Evolutionary conservation across 1,140 invertebrate genomes (phyloP).

Genomic region (Babylonia areolata): DNA sequence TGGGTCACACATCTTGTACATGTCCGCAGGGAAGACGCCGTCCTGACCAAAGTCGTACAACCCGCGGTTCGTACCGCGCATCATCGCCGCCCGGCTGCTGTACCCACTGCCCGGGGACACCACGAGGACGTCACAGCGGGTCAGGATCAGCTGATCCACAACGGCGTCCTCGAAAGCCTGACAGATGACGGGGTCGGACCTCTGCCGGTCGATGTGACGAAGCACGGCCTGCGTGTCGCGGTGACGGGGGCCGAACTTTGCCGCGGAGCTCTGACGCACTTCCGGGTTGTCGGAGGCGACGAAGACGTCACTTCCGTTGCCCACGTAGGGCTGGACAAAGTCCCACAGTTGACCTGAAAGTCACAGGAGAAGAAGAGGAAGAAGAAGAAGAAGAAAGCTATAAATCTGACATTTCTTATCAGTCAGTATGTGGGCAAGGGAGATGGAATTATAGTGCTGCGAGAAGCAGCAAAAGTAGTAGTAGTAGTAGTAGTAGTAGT

Average conservation of each 20-base stretch:
- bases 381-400: too few relatives aligned
- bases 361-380: too few relatives aligned
- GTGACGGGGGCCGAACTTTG: background rate
- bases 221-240: conserved; percentile 42
- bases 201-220: conserved; percentile 46
- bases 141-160: background rate
- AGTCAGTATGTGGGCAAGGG: too few relatives aligned
- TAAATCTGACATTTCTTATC: too few relatives aligned
- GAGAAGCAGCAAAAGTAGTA: too few relatives aligned
- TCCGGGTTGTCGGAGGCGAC: conserved; percentile 23
- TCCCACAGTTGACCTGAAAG: conserved; percentile 20
- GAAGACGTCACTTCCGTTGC: conserved; percentile 29
- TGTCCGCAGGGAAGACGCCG: background rate
- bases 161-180: background rate
- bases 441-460: too few relatives aligned
- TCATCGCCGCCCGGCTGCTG: background rate
- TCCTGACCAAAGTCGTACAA: background rate
- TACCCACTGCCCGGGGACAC: background rate
- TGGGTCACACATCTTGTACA: background rate
- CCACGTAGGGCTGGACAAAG: background rate
- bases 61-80: background rate
- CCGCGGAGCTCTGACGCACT: background rate
- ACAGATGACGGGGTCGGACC: background rate
- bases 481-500: too few relatives aligned
- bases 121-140: conserved; percentile 16